Base-by-base conservation (phyloP, 1,140 invertebrate species). In the Drosophila albomicans region DNA sequence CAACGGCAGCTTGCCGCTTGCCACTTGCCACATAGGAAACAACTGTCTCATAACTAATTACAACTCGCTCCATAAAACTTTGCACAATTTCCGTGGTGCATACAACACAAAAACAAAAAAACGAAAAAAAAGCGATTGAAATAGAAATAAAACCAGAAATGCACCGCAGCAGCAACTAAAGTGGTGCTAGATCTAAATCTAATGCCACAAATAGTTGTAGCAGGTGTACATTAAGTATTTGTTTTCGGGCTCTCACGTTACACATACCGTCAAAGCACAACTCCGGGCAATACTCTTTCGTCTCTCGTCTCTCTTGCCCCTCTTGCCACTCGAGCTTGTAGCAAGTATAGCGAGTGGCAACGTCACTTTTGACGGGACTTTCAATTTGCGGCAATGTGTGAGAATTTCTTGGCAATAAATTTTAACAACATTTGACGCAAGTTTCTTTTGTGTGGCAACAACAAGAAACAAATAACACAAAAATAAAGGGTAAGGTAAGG, bases 351-450 rank as follows among this genome's bases (percentile, higher is more conserved):
- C 63, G 69, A 70, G 35, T 41, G 13, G 45, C 73, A 75, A 79
- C 35, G 65, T 65, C 66, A 80, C 43, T 73, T 25, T 76, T 62
- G 49, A 62, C 46, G 64, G 20, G 15, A 61, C 79, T 69, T 45
- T 67, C 85, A 81, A 88, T 88, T 88, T 73, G 85, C 81, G 81
- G 72, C 85, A 76, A 88, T 89, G 81, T 88, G 85, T 85, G 85
- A 88, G 84, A 88, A 85, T 70, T 79, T 81, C 78, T 78, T 82
- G 86, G 78, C 82, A 85, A 80, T 77, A 82, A 78, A 78, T 80
- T 79, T 78, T 76, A 77, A 78, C 78, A 56, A 69, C 70, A 79
- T 77, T 79, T 78, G 69, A 77, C 43, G 68, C 63, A 61, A 71
- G 45, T 54, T 58, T 64, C 15, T 2, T 3, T 46, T 20, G 48